Evolutionary conservation across 2,797 vertebrate genomes (phyloP), one percentile per base, ranked within the genome.

Genomic region (Mormyrops boulengeri): DNA sequence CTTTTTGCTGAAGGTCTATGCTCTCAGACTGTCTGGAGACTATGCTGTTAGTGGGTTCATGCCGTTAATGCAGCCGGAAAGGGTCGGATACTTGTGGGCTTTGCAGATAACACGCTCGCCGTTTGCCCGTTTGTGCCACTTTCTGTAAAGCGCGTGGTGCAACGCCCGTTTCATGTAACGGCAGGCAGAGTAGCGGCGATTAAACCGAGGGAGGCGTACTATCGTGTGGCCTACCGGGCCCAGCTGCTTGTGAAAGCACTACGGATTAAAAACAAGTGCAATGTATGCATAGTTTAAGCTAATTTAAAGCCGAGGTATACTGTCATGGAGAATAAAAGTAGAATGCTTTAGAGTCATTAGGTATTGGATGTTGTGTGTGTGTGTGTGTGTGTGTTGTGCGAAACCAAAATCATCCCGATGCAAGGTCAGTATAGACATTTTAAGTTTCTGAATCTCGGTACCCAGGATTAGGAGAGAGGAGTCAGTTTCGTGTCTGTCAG

Each of bases 21-120:
- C 88, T 92, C 66, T 38, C 66, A 38, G 30, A 77, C 34, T 77
- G 5, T 38, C 12, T 38, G 12, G 14, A 77, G 34, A 77, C 14
- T 89, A 80, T 30, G 91, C 91, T 91, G 44, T 55, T 9, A 92
- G 90, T 95, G 95, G 93, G 38, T 8, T 93, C 93, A 85, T 53
- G 62, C 80, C 91, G 69, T 90, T 88, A 87, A 50, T 50, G 47
- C 41, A 50, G 84, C 84, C 44, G 47, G 84, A 50, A 50, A 26
- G 84, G 22, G 12, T 26, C 5, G 4, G 84, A 53, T 52, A 8
- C 47, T 52, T 85, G 49, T 50, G 44, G 9, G 11, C 44, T 30
- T n/a, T 47, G 77, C 19, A 47, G 38, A 82, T 47, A 47, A 82
- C 17, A 80, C 41, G 41, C 41, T 82, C 7, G n/a, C 41, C 41